Base-by-base conservation (phyloP, 2,113 vertebrate species). In the Microcebus tavaratra region DNA sequence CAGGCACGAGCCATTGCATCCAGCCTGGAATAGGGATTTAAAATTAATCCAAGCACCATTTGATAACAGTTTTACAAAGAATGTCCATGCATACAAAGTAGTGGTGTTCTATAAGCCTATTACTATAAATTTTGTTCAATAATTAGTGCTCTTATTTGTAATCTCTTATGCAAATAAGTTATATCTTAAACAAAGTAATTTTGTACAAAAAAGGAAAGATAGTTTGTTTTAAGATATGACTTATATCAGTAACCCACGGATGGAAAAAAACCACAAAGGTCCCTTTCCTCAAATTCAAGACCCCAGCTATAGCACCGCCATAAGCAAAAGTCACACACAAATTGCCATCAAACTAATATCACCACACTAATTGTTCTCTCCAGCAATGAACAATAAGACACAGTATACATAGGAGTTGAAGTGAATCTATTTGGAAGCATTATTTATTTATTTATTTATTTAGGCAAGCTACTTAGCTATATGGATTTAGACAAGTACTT, bases 141-240 rank as follows among this genome's bases (percentile, higher is more conserved):
- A 27, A 48, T 45, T 84, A 90, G 5, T n/a, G 14, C 27, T 90
- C 3, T 85, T n/a, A 53, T 53, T 65, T 76, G 31, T 83, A 72
- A 48, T 88, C 59, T 31, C 7, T 9, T 75, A 67, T 20, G 45
- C 86, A 84, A 95, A 78, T 91, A 57, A 61, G 2, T 34, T 50
- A 31, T 39, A 45, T 84, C 67, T 91, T 93, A 61, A 79, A 63
- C 57, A 81, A 94, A 78, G 27, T 80, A 79, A 72, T 83, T 88
- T 92, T 55, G 20, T 70, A 63, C 17, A 45, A n/a, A 87, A 95
- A 80, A 90, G 42, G 45, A 93, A 10, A 14, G 18, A 78, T 65
- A 42, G 42, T 84, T 90, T 79, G 3, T 82, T 65, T 96, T 94
- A 86, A 94, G 82, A 84, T 65, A 57, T 29, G 39, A 61, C 34